phyloP scores from a whole-genome alignment of 2,797 vertebrate species.

The Otolemur crassicaudatus region DNA sequence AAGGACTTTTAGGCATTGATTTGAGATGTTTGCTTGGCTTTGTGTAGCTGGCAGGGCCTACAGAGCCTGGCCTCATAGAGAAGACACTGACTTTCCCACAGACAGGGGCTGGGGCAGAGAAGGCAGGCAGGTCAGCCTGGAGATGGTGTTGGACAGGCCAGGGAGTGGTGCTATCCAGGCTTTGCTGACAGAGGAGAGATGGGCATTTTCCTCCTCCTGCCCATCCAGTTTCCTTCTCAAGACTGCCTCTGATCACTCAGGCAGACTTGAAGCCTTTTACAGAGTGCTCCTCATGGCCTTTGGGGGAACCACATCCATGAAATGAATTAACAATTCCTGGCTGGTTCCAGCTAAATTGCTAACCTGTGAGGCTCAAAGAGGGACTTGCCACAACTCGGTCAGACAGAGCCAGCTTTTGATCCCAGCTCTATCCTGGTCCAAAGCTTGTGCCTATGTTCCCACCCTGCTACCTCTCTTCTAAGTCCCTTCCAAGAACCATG shows the following conservation, averaged over 20 bases:
- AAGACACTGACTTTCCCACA: background rate
- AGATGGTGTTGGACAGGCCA: background rate
- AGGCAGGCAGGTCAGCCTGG: background rate
- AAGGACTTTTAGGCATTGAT: background rate
- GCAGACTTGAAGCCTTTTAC: background rate
- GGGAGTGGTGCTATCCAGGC: background rate
- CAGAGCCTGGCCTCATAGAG: background rate
- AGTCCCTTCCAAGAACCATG: background rate
- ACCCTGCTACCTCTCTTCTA: background rate
- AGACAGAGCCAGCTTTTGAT: background rate
- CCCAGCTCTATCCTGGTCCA: background rate
- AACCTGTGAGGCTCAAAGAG: background rate
- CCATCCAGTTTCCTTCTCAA: background rate
- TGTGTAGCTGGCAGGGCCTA: background rate
- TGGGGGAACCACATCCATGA: background rate
- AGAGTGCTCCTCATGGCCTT: constrained; percentile 51
- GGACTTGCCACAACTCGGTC: background rate
- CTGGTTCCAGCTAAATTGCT: background rate
- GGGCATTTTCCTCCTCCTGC: background rate
- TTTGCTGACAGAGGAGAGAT: background rate
- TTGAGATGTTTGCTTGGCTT: constrained; percentile 3
- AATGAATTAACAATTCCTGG: background rate
- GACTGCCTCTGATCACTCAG: fast-evolving
- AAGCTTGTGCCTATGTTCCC: background rate
- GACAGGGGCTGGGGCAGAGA: background rate